These are phyloP conservation scores for Caenorhabditis latens DNA, from an alignment of 1,140 invertebrate species.

Conservation along the genomic window DNA sequence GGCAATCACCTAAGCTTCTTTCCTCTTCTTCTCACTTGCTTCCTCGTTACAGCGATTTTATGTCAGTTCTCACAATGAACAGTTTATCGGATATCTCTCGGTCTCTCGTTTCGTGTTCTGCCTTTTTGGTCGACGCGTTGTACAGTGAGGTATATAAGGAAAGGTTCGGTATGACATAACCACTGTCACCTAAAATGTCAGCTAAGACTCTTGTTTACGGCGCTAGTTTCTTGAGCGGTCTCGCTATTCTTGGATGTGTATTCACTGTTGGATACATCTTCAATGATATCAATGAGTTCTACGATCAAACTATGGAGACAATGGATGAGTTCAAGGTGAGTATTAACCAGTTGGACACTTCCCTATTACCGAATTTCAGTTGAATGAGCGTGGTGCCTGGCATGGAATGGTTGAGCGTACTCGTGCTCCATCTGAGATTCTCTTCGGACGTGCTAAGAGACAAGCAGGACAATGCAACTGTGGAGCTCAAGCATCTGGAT, in stretches of 20 bases:
- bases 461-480: conserved; percentile 53
- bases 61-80: conserved; percentile 25
- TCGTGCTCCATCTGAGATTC: conserved; percentile 38
- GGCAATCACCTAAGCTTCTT: neutral
- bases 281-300: conserved; percentile 63
- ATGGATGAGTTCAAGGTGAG: conserved; percentile 62
- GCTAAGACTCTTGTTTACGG: conserved; percentile 63
- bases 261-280: conserved; percentile 51
- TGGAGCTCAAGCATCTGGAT: conserved; percentile 26
- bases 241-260: conserved; percentile 46
- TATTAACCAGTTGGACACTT: neutral
- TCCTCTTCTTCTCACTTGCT: neutral
- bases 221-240: conserved; percentile 57
- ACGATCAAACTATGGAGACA: conserved; percentile 48
- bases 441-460: conserved; percentile 57
- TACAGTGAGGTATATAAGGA: conserved; percentile 29
- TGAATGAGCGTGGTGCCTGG: conserved; percentile 54
- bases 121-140: neutral
- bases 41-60: conserved; percentile 37
- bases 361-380: neutral
- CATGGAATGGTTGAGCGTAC: conserved; percentile 54
- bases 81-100: conserved; percentile 21
- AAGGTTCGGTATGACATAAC: neutral
- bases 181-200: conserved; percentile 33
- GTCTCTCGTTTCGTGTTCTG: neutral